These are phyloP conservation scores for Leptopterna dolabrata DNA, from an alignment of 2,888 invertebrate genomes.

Conservation along the genomic window DNA sequence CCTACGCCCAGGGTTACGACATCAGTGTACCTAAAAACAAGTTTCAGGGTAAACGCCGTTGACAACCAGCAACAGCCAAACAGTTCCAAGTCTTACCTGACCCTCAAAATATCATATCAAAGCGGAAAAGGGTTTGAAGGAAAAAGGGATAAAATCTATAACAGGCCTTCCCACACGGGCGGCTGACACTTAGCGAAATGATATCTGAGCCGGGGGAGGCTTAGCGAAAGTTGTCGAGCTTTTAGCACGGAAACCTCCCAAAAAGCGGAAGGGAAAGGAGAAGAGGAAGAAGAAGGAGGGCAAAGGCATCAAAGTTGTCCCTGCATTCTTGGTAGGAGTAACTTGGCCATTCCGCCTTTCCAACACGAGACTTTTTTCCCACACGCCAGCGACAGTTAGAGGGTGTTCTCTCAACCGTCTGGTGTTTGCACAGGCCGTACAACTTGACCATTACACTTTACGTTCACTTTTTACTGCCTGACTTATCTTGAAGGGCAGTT, in stretches of 20 bases:
- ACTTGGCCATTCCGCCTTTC: conserved; percentile 2
- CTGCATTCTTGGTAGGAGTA: neutral
- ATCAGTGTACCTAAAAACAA: too few species aligned
- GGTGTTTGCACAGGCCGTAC: neutral
- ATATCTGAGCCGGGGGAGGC: neutral
- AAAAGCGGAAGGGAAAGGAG: neutral
- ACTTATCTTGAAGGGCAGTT: neutral
- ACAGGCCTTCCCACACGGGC: neutral
- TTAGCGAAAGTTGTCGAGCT: neutral
- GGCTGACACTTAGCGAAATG: neutral
- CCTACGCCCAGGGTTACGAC: too few species aligned
- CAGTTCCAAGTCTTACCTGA: too few species aligned
- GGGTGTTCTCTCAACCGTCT: neutral
- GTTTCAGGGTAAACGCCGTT: too few species aligned
- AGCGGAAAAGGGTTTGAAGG: neutral
- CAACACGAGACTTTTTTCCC: neutral
- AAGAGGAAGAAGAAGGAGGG: neutral
- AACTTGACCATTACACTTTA: conserved; percentile 7
- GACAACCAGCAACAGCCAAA: too few species aligned
- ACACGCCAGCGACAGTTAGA: neutral
- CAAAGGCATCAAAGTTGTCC: neutral
- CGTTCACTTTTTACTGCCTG: neutral
- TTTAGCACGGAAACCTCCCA: neutral
- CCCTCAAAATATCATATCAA: neutral
- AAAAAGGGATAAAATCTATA: neutral